A percentile compares a stretch with the other conserved stretches of the same genome.
Conservation (phyloP, 2,113 vertebrate genomes). For the Pampusana beccarii region DNA sequence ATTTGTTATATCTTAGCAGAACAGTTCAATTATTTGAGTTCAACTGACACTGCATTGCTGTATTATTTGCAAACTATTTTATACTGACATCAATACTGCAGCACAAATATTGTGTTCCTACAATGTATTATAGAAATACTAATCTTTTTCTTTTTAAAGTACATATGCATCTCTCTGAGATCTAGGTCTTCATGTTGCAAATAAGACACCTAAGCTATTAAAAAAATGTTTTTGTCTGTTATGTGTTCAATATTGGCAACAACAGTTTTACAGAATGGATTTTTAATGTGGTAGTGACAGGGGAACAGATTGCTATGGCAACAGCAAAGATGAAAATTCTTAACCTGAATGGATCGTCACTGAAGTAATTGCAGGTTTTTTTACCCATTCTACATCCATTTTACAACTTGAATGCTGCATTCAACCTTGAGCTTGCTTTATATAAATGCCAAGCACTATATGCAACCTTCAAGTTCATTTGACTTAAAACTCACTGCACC, state of each 20-base stretch:
- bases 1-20: not conserved
- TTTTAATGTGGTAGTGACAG: conserved; percentile 77
- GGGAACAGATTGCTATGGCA: conserved; percentile 83
- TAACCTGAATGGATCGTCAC: conserved; percentile 84
- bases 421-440: conserved; percentile 73
- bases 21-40: conserved; percentile 13
- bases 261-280: conserved; percentile 72
- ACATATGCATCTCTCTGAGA: conserved; percentile 12
- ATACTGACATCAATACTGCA: not conserved
- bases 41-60: not conserved
- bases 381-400: conserved; percentile 78
- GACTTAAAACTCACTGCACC: conserved; percentile 1
- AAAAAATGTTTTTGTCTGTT: conserved; percentile 62
- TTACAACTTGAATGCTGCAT: conserved; percentile 69
- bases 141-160: conserved; percentile 3
- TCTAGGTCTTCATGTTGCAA: conserved; percentile 11
- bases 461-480: conserved; percentile 33
- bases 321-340: conserved; percentile 85
- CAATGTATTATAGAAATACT: not conserved
- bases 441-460: conserved; percentile 43
- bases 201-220: conserved; percentile 51
- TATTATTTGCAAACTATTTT: conserved; percentile 45
- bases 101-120: not conserved
- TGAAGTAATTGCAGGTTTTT: conserved; percentile 83
- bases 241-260: conserved; percentile 66